A percentile compares a stretch with the other conserved stretches of the same genome.
phyloP scores from a whole-genome alignment of 2,888 invertebrate species.

The Heliconius cydno region DNA sequence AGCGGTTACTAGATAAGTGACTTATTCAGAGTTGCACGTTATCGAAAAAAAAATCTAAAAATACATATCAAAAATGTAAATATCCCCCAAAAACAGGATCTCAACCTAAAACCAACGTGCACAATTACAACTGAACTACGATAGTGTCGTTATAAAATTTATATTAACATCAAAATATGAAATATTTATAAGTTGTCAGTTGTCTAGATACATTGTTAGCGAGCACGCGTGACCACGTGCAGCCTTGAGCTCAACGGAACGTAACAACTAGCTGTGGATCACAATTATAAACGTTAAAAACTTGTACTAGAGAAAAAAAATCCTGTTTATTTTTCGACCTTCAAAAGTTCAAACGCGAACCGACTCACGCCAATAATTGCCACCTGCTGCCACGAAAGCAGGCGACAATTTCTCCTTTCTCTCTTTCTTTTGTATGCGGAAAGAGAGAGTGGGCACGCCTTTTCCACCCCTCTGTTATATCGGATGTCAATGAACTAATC shows the following conservation, averaged over 20 bases:
- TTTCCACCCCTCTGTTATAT: conserved; percentile 64
- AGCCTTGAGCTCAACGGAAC: conserved; percentile 43
- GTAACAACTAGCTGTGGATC: conserved; percentile 36
- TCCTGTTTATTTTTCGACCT: conserved; percentile 70
- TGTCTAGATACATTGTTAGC: conserved; percentile 12
- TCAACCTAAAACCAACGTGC: neutral
- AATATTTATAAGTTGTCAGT: neutral
- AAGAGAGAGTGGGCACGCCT: conserved; percentile 51
- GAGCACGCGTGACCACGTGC: conserved; percentile 29
- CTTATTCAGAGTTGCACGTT: no score
- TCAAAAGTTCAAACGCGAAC: conserved; percentile 75
- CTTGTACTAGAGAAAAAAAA: conserved; percentile 28
- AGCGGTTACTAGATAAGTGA: no score
- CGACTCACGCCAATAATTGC: conserved; percentile 70
- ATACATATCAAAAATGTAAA: neutral
- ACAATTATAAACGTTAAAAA: conserved; percentile 37
- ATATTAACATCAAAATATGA: neutral
- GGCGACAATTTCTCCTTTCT: conserved; percentile 69
- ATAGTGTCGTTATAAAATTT: neutral
- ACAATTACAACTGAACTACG: neutral
- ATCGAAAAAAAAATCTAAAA: neutral
- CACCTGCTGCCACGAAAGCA: conserved; percentile 73
- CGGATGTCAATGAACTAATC: conserved; percentile 81
- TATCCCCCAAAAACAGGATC: neutral
- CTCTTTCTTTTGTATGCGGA: conserved; percentile 54